Percentiles rank a stretch among this genome's conserved stretches.
Evolutionary conservation across 2,797 vertebrate species (phyloP).

Genomic region (Manis crassicaudata): DNA sequence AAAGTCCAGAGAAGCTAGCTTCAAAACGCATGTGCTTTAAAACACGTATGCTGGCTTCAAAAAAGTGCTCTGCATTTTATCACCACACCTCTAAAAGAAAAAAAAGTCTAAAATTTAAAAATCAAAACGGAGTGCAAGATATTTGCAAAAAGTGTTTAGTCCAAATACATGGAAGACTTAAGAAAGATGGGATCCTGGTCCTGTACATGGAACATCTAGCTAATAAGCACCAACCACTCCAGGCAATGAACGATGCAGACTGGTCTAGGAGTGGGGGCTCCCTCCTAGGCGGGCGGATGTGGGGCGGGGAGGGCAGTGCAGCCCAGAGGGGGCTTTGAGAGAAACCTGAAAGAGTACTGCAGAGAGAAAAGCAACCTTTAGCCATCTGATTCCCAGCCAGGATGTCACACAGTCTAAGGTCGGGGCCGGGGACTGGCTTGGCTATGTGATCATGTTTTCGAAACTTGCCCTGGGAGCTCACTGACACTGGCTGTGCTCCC

Average conservation of each 20-base stretch:
- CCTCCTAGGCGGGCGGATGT: too few species aligned
- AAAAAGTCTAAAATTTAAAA: not conserved
- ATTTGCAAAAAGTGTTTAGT: not conserved
- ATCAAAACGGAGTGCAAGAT: not conserved
- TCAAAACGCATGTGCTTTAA: not conserved
- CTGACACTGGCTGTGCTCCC: not conserved
- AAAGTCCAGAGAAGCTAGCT: not conserved
- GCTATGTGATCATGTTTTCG: not conserved
- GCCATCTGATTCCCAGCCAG: not conserved
- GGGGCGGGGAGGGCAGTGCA: not conserved
- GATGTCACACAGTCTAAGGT: not conserved
- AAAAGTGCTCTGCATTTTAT: not conserved
- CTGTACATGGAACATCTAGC: rapidly evolving
- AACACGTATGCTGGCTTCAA: not conserved
- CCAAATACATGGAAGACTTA: too few species aligned
- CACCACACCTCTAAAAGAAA: rapidly evolving
- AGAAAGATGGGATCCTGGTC: not conserved
- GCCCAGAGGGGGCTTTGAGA: rapidly evolving
- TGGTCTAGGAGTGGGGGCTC: rapidly evolving
- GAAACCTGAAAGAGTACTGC: rapidly evolving
- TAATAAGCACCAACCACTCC: rapidly evolving
- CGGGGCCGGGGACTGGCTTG: not conserved
- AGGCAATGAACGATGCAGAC: rapidly evolving
- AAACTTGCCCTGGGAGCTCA: not conserved
- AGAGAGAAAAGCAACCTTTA: not conserved